phyloP scores from a whole-genome alignment of 2,888 invertebrate genomes.

The Drosophila subsilvestris region DNA sequence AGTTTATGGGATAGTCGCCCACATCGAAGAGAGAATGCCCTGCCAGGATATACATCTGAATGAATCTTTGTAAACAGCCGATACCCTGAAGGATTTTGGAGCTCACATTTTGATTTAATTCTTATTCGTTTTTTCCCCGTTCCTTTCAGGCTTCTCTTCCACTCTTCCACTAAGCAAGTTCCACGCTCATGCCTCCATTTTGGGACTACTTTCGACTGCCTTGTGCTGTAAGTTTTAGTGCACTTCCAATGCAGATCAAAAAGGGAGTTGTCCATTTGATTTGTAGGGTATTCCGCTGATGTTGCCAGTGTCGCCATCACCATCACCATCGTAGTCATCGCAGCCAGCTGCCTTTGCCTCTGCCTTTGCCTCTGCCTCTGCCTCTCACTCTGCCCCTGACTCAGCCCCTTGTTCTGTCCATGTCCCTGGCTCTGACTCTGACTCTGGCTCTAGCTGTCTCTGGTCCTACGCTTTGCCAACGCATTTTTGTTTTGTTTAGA shows the following conservation, averaged over 20 bases:
- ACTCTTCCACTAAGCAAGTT: too few species aligned
- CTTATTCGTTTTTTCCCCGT: too few species aligned
- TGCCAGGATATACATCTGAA: too few species aligned
- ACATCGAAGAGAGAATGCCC: too few species aligned
- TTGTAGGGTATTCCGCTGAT: slow-evolving; percentile 56
- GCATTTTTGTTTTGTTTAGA: slow-evolving; percentile 78
- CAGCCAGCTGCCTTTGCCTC: slow-evolving; percentile 37
- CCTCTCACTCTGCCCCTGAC: slow-evolving; percentile 12
- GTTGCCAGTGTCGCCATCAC: slow-evolving; percentile 64
- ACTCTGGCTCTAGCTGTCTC: slow-evolving; percentile 25
- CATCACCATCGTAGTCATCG: slow-evolving; percentile 59
- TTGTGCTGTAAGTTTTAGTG: neutral
- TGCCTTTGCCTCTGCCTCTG: neutral
- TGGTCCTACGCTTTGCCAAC: slow-evolving; percentile 62
- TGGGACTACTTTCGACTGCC: neutral
- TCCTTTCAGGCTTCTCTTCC: too few species aligned
- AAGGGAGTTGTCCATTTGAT: neutral
- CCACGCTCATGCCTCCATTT: too few species aligned
- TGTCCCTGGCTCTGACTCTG: slow-evolving; percentile 9
- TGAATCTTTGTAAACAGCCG: too few species aligned
- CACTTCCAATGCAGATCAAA: neutral
- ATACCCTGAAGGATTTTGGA: neutral
- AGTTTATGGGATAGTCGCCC: too few species aligned
- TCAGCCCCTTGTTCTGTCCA: slow-evolving; percentile 6
- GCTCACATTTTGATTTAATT: too few species aligned